Conservation (phyloP, 2,797 vertebrate species). For the Myotis pilosus region DNA sequence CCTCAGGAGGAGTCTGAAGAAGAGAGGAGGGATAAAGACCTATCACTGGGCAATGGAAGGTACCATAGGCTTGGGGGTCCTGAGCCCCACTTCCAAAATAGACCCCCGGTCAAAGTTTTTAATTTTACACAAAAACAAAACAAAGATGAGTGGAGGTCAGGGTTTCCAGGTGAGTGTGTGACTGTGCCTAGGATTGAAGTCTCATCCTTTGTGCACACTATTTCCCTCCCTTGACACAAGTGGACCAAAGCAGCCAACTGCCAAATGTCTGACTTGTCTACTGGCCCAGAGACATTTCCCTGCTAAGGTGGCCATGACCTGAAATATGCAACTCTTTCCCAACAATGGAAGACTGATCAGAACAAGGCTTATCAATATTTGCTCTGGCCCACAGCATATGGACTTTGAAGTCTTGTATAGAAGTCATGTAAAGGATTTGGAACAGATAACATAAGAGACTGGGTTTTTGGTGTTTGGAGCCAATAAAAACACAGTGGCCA, state of each 20-base stretch:
- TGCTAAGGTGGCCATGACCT: not conserved
- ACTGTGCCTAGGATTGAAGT: not conserved
- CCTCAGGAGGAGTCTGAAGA: not conserved
- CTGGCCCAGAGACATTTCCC: not conserved
- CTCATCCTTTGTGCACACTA: not conserved
- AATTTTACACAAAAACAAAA: not conserved
- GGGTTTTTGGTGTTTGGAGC: not conserved
- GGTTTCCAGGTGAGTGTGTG: not conserved
- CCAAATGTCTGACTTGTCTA: not conserved
- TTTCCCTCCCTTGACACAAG: not conserved
- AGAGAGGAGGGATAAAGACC: not conserved
- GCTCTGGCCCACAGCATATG: not conserved
- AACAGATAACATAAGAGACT: not conserved
- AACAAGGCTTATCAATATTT: not conserved
- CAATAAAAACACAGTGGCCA: not conserved
- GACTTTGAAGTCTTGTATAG: not conserved
- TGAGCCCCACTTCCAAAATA: not conserved
- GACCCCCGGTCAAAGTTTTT: not conserved
- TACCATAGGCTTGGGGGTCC: not conserved
- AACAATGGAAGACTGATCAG: not conserved
- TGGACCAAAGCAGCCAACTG: not conserved
- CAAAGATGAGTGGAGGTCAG: not conserved
- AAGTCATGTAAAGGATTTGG: not conserved
- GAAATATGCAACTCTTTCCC: not conserved
- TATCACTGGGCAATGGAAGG: not conserved